A percentile compares a stretch with the other conserved stretches of the same genome.
Conservation (phyloP, 2,797 vertebrate genomes). For the Huso huso region DNA sequence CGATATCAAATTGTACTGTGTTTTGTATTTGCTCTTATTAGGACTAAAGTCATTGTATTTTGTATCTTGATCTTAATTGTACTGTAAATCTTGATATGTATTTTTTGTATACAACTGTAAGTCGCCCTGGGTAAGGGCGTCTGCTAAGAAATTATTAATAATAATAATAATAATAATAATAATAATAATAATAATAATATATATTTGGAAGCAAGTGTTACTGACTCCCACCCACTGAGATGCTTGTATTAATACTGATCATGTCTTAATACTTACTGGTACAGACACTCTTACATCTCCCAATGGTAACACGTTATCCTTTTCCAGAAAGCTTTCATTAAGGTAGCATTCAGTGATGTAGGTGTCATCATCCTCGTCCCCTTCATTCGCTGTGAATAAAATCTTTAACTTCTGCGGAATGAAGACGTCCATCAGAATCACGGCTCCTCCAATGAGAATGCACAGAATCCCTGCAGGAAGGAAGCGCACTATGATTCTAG, state of each 20-base stretch:
- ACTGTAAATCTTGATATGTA: too few relatives aligned
- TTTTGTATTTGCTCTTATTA: too few relatives aligned
- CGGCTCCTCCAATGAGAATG: conserved; percentile 56
- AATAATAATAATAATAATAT: too few relatives aligned
- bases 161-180: too few relatives aligned
- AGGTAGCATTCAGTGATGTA: conserved; percentile 45
- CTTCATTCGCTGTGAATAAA: conserved; percentile 62
- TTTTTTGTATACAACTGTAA: too few relatives aligned
- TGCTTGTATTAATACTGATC: background rate
- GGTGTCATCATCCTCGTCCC: conserved; percentile 43
- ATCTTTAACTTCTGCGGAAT: conserved; percentile 62
- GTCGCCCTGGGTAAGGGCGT: too few relatives aligned
- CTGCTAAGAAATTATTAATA: too few relatives aligned
- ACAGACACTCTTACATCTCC: conserved; percentile 14
- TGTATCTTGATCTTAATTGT: too few relatives aligned
- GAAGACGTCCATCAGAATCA: conserved; percentile 62
- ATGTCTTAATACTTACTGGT: background rate
- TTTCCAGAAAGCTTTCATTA: conserved; percentile 53
- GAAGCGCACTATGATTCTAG: background rate
- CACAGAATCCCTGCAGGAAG: conserved; percentile 73
- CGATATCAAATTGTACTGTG: too few relatives aligned
- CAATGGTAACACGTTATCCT: conserved; percentile 32
- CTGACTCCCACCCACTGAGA: background rate
- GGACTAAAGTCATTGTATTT: too few relatives aligned
- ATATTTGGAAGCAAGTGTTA: background rate